phyloP scores from a whole-genome alignment of 2,797 vertebrate genomes.

The Tokudaia muenninki region DNA sequence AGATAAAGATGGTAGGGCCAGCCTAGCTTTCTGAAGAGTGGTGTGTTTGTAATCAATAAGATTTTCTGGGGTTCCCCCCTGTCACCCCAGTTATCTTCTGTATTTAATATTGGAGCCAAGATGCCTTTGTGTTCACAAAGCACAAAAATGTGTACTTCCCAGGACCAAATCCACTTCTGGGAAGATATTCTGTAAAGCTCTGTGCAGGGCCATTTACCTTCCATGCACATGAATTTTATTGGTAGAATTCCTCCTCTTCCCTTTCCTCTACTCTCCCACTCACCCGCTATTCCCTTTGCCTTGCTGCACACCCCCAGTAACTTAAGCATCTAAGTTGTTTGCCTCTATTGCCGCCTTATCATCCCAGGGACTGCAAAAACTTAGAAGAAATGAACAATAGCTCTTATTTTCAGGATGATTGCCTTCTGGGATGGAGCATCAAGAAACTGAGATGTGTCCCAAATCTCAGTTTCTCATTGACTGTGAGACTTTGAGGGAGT shows the following conservation, averaged over 20 bases:
- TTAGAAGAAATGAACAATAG: not conserved
- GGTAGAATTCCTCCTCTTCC: not conserved
- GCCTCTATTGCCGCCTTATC: not conserved
- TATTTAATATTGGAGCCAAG: not conserved
- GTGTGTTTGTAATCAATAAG: not conserved
- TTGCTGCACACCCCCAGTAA: not conserved
- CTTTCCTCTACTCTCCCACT: not conserved
- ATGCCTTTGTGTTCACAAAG: not conserved
- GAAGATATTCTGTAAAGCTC: not conserved
- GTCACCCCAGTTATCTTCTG: not conserved
- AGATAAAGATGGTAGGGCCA: not conserved
- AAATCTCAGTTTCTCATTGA: not conserved
- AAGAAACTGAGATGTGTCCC: not conserved
- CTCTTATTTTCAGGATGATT: not conserved
- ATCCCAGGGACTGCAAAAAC: not conserved
- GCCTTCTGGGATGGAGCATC: not conserved
- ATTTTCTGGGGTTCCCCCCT: not conserved
- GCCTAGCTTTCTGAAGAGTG: constrained; percentile 24
- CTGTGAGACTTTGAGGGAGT: not conserved
- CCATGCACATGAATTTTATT: not conserved
- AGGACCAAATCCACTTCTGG: constrained; percentile 33
- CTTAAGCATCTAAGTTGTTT: not conserved
- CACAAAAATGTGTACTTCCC: not conserved
- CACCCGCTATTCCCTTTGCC: not conserved
- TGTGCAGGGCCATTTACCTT: not conserved